Evolutionary conservation across 2,797 vertebrate species (phyloP).

Genomic region (Setipinna tenuifilis): DNA sequence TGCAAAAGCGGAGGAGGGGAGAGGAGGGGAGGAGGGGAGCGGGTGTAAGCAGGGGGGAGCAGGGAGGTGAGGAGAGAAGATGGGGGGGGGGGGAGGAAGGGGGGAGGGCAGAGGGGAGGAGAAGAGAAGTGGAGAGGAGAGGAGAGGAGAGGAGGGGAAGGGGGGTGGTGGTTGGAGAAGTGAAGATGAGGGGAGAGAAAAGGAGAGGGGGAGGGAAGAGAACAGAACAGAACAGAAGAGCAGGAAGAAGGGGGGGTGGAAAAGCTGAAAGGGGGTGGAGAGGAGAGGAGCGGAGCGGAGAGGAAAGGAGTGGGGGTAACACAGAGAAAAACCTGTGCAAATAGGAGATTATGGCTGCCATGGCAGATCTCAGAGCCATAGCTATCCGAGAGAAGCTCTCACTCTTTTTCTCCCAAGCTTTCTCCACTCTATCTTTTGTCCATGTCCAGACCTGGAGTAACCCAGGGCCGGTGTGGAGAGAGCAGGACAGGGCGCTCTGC

Average conservation of each 20-base stretch:
- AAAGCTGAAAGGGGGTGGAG: not conserved
- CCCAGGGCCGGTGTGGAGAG: slow-evolving; percentile 15
- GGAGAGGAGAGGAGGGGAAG: not conserved
- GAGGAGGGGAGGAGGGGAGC: not conserved
- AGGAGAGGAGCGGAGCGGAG: not conserved
- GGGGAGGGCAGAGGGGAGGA: not conserved
- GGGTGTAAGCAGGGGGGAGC: no score
- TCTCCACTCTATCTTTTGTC: not conserved
- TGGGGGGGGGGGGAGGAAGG: no score
- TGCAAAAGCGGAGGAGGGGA: not conserved
- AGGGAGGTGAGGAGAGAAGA: no score
- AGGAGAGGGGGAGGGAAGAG: not conserved
- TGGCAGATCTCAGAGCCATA: not conserved
- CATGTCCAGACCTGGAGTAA: not conserved
- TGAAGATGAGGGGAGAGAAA: not conserved
- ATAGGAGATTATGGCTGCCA: not conserved
- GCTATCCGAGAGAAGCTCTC: not conserved
- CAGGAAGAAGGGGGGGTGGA: not conserved
- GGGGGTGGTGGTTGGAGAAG: not conserved
- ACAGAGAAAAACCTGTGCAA: slow-evolving; percentile 29
- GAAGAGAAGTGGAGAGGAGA: not conserved
- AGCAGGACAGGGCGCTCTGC: not conserved
- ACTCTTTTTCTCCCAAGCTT: not conserved
- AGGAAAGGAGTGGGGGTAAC: not conserved
- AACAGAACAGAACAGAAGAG: no score